Base-by-base conservation (phyloP, 2,797 vertebrate species). In the Sandelia bainsii region DNA sequence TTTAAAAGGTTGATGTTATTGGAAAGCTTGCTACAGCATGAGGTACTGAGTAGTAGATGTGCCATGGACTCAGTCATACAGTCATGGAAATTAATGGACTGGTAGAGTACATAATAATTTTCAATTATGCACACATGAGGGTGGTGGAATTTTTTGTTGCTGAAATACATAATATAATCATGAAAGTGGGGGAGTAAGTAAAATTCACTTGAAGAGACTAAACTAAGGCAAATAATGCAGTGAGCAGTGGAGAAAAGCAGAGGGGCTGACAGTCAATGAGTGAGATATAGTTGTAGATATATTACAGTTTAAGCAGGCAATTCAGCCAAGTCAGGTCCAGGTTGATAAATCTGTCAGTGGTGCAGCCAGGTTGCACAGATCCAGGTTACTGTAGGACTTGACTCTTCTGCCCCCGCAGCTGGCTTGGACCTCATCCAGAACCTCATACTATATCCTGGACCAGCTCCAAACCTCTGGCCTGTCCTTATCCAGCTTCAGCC, bases 281-380 rank as follows among this genome's bases (percentile, higher is more conserved):
- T 61, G 67, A 69, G 75, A 80, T 82, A 66, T 73, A 62, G 58
- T 71, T 67, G 62, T 64, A 76, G 87, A 89, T 92, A 81, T 85
- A 62, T 72, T 80, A 72, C 74, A 72, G 62, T 85, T 90, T 45
- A 87, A 82, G 74, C 77, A 82, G 68, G 58, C 57, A 10, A 69
- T 81, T 79, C 44, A 69, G 72, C 62, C 68, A 72, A 73, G 75
- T 68, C 68, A 25, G 32, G 60, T 63, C 78, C 29, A 64, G 78
- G 52, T 90, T 91, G 90, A 92, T 94, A 92, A 93, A 93, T 94
- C 92, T 93, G 88, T 94, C 90, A 93, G 82, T 84, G 23, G 70
- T 17, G 64, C 1, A 49, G 84, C 70, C 11, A 39, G 79, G 62
- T 79, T 65, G 75, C 82, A 69, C 84, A 82, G 89, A 87, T 90